Percentiles rank a stretch among this genome's conserved stretches.
Conservation (phyloP, 2,888 invertebrate genomes). For the Phyto melanocephala region DNA sequence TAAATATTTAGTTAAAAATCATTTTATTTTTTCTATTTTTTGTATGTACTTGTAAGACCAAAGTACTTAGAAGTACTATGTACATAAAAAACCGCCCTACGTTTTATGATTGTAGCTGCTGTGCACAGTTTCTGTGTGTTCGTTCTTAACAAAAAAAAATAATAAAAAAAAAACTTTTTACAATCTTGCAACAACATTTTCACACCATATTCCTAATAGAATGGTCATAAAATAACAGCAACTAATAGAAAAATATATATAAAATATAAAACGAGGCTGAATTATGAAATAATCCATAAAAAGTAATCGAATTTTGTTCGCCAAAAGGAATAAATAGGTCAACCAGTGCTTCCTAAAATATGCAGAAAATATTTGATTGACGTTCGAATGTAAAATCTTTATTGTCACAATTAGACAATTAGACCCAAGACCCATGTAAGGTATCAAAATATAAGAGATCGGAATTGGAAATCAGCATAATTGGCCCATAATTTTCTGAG, state of each 20-base stretch:
- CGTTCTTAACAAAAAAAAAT: too few species aligned
- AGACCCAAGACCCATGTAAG: too few species aligned
- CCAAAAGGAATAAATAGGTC: too few species aligned
- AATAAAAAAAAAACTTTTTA: too few species aligned
- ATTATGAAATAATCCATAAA: not conserved
- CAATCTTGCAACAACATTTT: conserved; percentile 4
- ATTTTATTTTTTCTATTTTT: not conserved
- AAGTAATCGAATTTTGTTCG: too few species aligned
- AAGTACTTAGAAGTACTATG: conserved; percentile 20
- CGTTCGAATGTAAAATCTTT: too few species aligned
- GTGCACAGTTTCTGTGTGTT: not conserved
- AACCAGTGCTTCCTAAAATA: too few species aligned
- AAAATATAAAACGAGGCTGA: not conserved
- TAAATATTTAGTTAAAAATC: conserved; percentile 2
- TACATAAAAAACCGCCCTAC: not conserved
- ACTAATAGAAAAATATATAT: not conserved
- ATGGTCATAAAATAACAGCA: conserved; percentile 23
- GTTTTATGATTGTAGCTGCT: not conserved
- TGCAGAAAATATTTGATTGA: too few species aligned
- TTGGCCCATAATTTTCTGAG: too few species aligned
- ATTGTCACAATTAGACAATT: too few species aligned
- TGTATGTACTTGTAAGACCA: not conserved
- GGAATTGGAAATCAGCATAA: too few species aligned
- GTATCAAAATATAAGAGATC: too few species aligned
- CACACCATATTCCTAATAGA: conserved; percentile 23